These are phyloP conservation scores for Notamacropus eugenii DNA, from an alignment of 2,797 vertebrate genomes.

Conservation along the genomic window DNA sequence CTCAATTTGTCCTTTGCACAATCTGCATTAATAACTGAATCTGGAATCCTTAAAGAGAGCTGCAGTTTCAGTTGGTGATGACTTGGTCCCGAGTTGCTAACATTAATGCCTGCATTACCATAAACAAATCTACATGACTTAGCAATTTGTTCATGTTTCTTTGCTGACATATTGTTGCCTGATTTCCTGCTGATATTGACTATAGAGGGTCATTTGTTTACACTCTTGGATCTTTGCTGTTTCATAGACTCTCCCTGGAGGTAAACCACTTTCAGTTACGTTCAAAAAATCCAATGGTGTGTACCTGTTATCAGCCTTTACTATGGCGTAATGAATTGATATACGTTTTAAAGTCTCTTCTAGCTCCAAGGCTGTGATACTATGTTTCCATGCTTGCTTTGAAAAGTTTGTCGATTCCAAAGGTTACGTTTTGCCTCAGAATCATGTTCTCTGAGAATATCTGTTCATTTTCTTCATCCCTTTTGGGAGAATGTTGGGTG, in stretches of 20 bases:
- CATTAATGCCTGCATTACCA: not conserved
- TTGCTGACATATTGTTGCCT: not conserved
- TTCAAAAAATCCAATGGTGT: not conserved
- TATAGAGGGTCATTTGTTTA: not conserved
- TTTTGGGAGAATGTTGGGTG: not conserved
- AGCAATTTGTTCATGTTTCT: not conserved
- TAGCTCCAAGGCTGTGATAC: not conserved
- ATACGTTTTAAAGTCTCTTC: not conserved
- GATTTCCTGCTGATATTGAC: not conserved
- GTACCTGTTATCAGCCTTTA: not conserved
- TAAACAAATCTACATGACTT: not conserved
- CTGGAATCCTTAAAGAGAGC: not conserved
- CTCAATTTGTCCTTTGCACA: not conserved
- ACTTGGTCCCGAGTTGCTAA: not conserved
- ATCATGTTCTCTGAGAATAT: not conserved
- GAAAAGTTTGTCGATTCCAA: not conserved
- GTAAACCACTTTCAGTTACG: not conserved
- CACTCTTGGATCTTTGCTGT: not conserved
- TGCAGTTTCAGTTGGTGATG: not conserved
- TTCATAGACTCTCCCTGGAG: not conserved
- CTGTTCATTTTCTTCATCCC: not conserved
- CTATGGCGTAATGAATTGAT: not conserved
- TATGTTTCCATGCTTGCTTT: not conserved
- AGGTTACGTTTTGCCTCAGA: not conserved
- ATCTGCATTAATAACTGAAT: not conserved